phyloP scores from a whole-genome alignment of 2,888 invertebrate genomes.

The Chaitophorus viminalis region DNA sequence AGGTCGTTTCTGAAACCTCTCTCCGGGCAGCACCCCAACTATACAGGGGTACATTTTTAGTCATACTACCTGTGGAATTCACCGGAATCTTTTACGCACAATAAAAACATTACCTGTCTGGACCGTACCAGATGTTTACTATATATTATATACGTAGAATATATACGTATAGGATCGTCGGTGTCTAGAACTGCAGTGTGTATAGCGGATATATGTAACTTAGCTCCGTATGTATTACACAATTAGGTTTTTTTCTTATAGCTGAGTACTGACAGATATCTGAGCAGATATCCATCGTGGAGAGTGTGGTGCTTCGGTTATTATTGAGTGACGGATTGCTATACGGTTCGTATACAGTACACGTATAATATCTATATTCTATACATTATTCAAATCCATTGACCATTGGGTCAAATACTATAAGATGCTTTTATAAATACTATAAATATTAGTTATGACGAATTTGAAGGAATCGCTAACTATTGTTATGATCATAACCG shows the following conservation, averaged over 20 bases:
- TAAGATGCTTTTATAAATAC: background rate
- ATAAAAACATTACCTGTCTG: conserved; percentile 13
- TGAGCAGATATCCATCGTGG: background rate
- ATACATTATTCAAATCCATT: background rate
- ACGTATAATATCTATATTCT: too few relatives aligned
- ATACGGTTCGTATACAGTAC: too few relatives aligned
- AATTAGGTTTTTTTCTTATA: background rate
- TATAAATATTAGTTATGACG: too few relatives aligned
- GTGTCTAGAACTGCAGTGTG: background rate
- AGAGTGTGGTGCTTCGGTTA: background rate
- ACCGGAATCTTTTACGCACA: conserved; percentile 22
- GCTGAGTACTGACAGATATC: too few relatives aligned
- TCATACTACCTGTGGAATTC: conserved; percentile 19
- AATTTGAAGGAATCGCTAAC: too few relatives aligned
- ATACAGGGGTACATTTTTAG: background rate
- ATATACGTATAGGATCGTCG: background rate
- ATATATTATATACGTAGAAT: background rate
- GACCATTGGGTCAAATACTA: background rate
- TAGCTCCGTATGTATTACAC: background rate
- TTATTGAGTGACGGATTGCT: background rate
- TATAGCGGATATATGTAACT: too few relatives aligned
- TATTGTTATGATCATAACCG: too few relatives aligned
- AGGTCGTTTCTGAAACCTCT: background rate
- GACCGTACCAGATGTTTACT: conserved; percentile 10
- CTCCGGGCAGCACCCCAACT: background rate